Evolutionary conservation across 1,140 invertebrate genomes (phyloP).

Genomic region (Ips typographus): DNA sequence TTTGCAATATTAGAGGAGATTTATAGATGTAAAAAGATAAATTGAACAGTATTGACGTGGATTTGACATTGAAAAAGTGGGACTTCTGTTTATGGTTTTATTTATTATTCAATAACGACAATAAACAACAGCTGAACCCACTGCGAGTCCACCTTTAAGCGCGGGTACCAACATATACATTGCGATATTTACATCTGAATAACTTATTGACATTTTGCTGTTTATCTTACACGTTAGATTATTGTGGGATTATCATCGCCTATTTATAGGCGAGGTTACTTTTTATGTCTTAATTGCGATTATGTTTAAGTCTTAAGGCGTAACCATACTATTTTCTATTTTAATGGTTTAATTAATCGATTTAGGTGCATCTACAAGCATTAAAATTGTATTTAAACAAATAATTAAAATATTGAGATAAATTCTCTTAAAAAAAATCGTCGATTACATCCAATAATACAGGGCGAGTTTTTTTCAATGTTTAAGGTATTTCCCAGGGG

Average conservation of each 20-base stretch:
- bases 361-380: too few relatives aligned
- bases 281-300: too few relatives aligned
- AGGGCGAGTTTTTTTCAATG: too few relatives aligned
- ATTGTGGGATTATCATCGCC: not conserved
- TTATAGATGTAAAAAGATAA: not conserved
- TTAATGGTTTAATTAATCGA: too few relatives aligned
- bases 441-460: too few relatives aligned
- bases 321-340: too few relatives aligned
- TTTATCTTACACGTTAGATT: not conserved
- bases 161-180: not conserved
- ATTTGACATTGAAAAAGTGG: slow-evolving; percentile 24
- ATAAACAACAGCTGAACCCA: slow-evolving; percentile 15
- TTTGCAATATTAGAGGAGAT: not conserved
- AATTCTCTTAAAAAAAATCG: too few relatives aligned
- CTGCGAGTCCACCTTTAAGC: not conserved
- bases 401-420: too few relatives aligned
- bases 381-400: too few relatives aligned
- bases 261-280: not conserved
- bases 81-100: slow-evolving; percentile 23
- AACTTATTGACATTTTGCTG: not conserved
- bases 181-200: not conserved
- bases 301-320: too few relatives aligned
- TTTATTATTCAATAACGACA: slow-evolving; percentile 17
- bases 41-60: not conserved
- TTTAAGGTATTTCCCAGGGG: too few relatives aligned